Base-by-base conservation (phyloP, 2,888 invertebrate genomes). In the Gymnocheta viridis region DNA sequence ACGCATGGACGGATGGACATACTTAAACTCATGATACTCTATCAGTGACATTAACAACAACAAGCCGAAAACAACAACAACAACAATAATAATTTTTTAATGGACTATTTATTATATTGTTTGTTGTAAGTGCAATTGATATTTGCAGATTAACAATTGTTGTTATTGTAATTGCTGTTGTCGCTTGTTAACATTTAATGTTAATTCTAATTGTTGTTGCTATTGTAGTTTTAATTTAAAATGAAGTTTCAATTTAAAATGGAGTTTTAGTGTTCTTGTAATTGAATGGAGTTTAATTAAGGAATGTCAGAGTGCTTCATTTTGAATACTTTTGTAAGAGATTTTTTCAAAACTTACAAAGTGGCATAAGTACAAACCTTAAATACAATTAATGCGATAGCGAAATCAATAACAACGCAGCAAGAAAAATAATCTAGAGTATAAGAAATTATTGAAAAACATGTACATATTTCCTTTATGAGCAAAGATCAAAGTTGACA, bases 41-140 rank as follows among this genome's bases (percentile, higher is more conserved):
- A 56, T 60, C 29, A 81, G 24, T 66, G 66, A 41, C 67, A 60
- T 60, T 60, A 60, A 60, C 49, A 66, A 60, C 41, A 73, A 67
- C 12, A 73, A 44, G n/a, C n/a, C n/a, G n/a, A n/a, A n/a, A n/a
- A n/a, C n/a, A n/a, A n/a, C n/a, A n/a, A n/a, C 41, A 73, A 67
- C 12, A 73, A 44, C 10, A 70, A 56, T n/a, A 44, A 47, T 7
- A 66, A 67, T 58, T 10, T 38, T 44, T 54, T 62, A 70, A 56
- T 74, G 41, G 29, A 82, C 62, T 82, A 64, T 76, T 69, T 82
- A 32, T 76, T 64, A 24, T 35, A 76, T 70, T 72, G 51, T 67
- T 44, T 67, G 67, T 41, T 74, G 49, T 12, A 69, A 73, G 51
- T 78, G 73, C 73, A 82, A 82, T 78, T 67, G 47, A 69, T 73